Percentiles rank a stretch among this genome's conserved stretches.
These are phyloP conservation scores for Turritopsis rubra DNA, from an alignment of 30 jellyfish, hydroid and myxozoan genomes.

Conservation along the genomic window DNA sequence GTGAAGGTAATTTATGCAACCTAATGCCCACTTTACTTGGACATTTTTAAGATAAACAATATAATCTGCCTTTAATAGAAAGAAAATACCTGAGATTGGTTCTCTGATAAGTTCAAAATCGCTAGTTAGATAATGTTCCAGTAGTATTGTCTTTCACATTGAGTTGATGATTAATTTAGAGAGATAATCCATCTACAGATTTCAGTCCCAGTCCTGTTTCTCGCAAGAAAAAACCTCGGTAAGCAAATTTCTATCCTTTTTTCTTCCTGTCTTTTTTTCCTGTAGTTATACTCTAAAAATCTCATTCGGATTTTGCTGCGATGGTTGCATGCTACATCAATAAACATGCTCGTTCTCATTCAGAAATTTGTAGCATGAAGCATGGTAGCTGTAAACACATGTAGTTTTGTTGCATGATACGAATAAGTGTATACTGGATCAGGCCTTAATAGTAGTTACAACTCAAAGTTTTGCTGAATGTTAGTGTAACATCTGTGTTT, in stretches of 20 bases:
- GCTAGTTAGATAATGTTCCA: background rate
- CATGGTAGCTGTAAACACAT: no score
- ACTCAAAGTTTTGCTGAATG: background rate
- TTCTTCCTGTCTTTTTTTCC: background rate
- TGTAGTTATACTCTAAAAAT: background rate
- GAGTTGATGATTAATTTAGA: slow-evolving; percentile 40
- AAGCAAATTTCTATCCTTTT: background rate
- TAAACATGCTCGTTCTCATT: no score
- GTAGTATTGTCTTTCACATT: background rate
- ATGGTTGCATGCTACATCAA: no score
- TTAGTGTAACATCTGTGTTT: background rate
- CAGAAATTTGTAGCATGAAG: no score
- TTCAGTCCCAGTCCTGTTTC: slow-evolving; percentile 65
- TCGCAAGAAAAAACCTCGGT: slow-evolving; percentile 21
- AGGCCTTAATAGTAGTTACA: no score
- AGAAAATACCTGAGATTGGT: background rate
- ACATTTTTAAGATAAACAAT: background rate
- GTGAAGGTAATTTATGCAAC: slow-evolving; percentile 37
- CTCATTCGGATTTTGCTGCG: no score
- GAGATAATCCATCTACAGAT: slow-evolving; percentile 70
- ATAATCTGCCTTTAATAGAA: background rate
- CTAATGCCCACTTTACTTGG: background rate
- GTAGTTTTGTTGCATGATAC: background rate
- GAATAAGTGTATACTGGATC: no score
- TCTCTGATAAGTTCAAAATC: no score